Conservation (phyloP, 2,888 invertebrate species). For the Pseudococcus longispinus region DNA sequence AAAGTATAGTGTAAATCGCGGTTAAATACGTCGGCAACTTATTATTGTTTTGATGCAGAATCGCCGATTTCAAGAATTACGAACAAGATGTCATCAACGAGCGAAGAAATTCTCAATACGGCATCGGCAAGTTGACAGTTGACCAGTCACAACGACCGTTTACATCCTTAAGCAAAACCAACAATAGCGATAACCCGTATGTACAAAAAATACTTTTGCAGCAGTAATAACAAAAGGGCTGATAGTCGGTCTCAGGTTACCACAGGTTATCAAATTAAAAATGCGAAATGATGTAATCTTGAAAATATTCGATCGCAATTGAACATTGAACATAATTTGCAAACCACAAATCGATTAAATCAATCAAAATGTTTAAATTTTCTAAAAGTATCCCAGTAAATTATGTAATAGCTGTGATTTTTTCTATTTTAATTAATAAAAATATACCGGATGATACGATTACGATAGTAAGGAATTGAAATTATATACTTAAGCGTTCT, state of each 20-base stretch:
- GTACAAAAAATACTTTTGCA: neutral
- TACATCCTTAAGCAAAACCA: conserved; percentile 59
- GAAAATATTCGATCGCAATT: neutral
- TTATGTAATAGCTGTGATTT: neutral
- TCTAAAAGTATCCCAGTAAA: neutral
- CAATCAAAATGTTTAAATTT: neutral
- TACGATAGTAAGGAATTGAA: neutral
- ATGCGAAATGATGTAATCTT: neutral
- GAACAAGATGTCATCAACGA: conserved; percentile 43
- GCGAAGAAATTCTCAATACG: conserved; percentile 42
- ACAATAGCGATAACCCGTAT: neutral
- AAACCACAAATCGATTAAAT: neutral
- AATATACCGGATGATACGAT: neutral
- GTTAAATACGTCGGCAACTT: neutral
- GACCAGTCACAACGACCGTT: conserved; percentile 61
- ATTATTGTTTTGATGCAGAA: neutral
- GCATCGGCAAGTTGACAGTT: conserved; percentile 52
- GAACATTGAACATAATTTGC: neutral
- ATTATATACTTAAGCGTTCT: neutral
- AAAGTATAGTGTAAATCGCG: neutral
- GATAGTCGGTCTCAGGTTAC: neutral
- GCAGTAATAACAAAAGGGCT: neutral
- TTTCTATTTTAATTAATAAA: neutral
- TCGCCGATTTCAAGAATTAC: conserved; percentile 42
- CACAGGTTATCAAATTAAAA: neutral